A percentile compares a stretch with the other conserved stretches of the same genome.
Conservation (phyloP, 1,140 invertebrate species). For the Drosophila albomicans region DNA sequence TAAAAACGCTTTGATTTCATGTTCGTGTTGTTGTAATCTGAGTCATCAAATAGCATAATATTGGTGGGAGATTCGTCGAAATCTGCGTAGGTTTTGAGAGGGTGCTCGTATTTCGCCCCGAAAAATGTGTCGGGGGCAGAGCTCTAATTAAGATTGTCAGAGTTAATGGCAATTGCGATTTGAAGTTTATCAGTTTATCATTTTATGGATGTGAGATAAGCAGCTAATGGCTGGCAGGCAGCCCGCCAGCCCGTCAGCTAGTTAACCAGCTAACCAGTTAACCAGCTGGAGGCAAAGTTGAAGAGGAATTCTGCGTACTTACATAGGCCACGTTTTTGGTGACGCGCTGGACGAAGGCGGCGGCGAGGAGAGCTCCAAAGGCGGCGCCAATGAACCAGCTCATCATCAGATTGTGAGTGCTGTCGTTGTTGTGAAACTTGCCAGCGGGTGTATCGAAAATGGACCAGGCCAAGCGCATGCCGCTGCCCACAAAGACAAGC, state of each 20-base stretch:
- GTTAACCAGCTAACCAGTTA: not conserved
- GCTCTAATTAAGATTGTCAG: slow-evolving; percentile 25
- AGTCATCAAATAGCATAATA: not conserved
- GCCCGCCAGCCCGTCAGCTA: not conserved
- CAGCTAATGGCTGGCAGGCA: slow-evolving; percentile 27
- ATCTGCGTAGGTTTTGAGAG: not conserved
- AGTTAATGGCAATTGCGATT: slow-evolving; percentile 46
- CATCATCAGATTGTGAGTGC: slow-evolving; percentile 73
- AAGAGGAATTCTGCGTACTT: slow-evolving; percentile 40
- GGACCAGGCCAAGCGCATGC: slow-evolving; percentile 74
- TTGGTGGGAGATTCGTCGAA: not conserved
- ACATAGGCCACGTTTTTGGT: slow-evolving; percentile 81
- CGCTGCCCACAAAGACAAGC: slow-evolving; percentile 68
- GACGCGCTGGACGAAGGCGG: slow-evolving; percentile 70
- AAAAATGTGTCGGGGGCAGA: not conserved
- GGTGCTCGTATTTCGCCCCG: slow-evolving; percentile 6
- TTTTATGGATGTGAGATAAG: slow-evolving; percentile 40
- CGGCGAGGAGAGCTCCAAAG: slow-evolving; percentile 63
- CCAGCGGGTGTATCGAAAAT: slow-evolving; percentile 75
- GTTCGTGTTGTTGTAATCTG: not conserved
- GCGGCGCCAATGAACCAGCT: slow-evolving; percentile 75
- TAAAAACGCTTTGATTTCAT: not conserved
- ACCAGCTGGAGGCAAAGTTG: not conserved
- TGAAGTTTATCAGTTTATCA: slow-evolving; percentile 56
- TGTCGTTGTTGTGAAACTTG: slow-evolving; percentile 63